Base-by-base conservation (phyloP, 2,888 invertebrate species). In the Drosophila phalerata region DNA sequence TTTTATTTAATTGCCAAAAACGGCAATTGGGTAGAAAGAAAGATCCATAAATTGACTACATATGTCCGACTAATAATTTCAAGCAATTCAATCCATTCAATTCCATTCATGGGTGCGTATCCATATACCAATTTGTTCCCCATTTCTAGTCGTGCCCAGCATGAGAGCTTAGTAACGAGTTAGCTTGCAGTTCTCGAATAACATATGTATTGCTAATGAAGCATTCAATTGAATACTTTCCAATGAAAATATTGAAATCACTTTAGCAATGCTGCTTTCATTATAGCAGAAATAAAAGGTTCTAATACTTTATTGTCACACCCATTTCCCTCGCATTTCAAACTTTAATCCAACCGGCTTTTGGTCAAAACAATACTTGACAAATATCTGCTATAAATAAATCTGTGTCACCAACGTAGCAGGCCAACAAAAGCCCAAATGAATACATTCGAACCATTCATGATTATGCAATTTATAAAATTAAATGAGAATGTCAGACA, bases 1-100 rank as follows among this genome's bases (percentile, higher is more conserved):
- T 84, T 84, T 86, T 86, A 88, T 88, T 88, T 84, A 88, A 84
- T 84, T 84, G 84, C 84, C 88, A 77, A 68, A 76, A 78, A 52
- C 58, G 43, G 79, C 62, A 57, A 64, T 63, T 53, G 58, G 37
- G 30, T 51, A 73, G 61, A 77, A 63, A 70, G 79, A 81, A 69
- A 81, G 73, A 73, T 25, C 42, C 78, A 67, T 55, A 81, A 81
- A 63, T 77, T 69, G 87, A 60, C 62, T 66, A 66, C 63, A 84
- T 73, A 85, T 85, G 68, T 68, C 60, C 55, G 68, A 61, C 66
- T 61, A 75, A 87, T 75, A 63, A 55, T 45, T 68, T 69, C 47
- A 70, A 71, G 55, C 62, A 57, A 28, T 52, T 43, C 49, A 66
- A 58, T 53, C 30, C 64, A 68, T 43, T 43, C 19, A 47, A 55